A percentile compares a stretch with the other conserved stretches of the same genome.
These are phyloP conservation scores for Carlito syrichta DNA, from an alignment of 2,113 vertebrate genomes.

Conservation along the genomic window DNA sequence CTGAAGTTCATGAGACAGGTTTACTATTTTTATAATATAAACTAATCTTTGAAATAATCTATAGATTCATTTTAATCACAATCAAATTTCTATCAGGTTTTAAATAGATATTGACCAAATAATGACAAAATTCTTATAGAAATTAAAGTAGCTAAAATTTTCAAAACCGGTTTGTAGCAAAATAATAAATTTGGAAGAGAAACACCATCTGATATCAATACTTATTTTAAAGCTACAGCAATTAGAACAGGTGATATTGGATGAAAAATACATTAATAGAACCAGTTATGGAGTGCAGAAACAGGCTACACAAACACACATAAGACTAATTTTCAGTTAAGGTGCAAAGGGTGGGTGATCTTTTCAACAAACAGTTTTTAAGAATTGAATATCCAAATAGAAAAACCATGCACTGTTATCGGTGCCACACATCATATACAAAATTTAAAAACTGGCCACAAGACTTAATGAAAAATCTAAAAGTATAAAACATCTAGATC, in stretches of 20 bases:
- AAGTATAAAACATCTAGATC: not conserved
- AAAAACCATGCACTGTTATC: not conserved
- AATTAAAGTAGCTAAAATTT: not conserved
- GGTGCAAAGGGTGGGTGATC: not conserved
- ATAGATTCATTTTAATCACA: not conserved
- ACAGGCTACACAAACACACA: not conserved
- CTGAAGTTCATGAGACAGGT: not conserved
- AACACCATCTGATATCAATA: not conserved
- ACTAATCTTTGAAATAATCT: not conserved
- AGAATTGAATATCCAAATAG: not conserved
- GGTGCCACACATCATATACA: not conserved
- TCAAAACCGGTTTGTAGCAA: not conserved
- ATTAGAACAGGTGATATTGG: not conserved
- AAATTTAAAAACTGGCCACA: not conserved
- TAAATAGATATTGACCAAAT: not conserved
- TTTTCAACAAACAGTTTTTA: not conserved
- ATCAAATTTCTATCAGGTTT: not conserved
- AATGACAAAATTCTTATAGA: not conserved
- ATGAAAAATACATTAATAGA: not conserved
- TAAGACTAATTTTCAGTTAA: not conserved
- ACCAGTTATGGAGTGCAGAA: not conserved
- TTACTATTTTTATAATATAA: too few species aligned
- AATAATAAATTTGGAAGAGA: not conserved
- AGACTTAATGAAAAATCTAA: not conserved
- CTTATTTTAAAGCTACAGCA: not conserved